Evolutionary conservation across 2,113 vertebrate species (phyloP), one percentile per base, ranked within the genome.

Genomic region (Pollimyrus isidori): DNA sequence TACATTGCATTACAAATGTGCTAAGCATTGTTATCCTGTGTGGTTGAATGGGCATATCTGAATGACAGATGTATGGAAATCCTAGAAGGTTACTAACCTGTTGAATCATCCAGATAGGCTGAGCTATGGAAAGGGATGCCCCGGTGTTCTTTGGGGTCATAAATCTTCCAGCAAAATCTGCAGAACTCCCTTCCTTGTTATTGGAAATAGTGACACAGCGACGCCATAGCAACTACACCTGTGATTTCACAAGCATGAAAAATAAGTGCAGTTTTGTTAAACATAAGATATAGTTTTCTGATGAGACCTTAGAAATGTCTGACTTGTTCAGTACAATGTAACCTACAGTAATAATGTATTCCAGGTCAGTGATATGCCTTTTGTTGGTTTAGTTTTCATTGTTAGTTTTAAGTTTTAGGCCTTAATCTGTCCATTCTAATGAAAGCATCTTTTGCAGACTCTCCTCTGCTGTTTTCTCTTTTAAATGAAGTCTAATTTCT

Each of bases 121-220:
- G 89, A 88, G 45, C 56, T 46, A 65, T 91, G 91, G 91, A 93
- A 92, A 93, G 91, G 93, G 91, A 88, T 93, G 92, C 89, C 93
- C 92, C 85, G 7, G 42, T 48, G 76, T 87, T 46, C 1, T 49
- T 82, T 89, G 90, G 89, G 87, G 90, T 93, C 89, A 91, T 89
- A 92, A 93, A 93, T 92, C 82, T 86, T 89, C 91, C 90, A 89
- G 89, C 88, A 90, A 90, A 92, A 58, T 85, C 84, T 88, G 86
- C 87, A 90, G 92, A 93, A 90, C 91, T 93, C 93, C 91, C 91
- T 92, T 91, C 91, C 91, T 91, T 89, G 91, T 87, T 46, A 82
- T 86, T 52, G 30, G 56, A 89, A 42, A 56, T 3, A 46, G 69
- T 45, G 86, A 53, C 82, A 73, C 91, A 45, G 56, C 69, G 45